Percentiles rank a stretch among this genome's conserved stretches.
Conservation (phyloP, 2,113 vertebrate species). For the Brachypodius melanocephalos region DNA sequence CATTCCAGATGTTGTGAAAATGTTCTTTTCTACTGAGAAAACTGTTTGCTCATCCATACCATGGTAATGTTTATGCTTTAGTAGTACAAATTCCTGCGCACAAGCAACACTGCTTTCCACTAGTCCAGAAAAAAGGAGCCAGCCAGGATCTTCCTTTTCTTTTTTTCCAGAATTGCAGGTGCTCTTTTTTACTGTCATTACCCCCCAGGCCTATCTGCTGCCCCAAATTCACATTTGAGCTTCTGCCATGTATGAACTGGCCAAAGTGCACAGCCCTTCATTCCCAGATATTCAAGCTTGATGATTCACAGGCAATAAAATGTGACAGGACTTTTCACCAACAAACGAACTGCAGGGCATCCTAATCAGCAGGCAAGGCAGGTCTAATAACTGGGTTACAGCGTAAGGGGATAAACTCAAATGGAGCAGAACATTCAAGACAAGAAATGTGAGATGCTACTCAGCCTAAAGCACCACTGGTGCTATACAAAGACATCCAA, state of each 20-base stretch:
- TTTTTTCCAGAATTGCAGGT: neutral
- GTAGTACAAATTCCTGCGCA: neutral
- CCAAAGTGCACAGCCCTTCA: neutral
- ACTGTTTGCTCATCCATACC: neutral
- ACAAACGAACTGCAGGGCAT: neutral
- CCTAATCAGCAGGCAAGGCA: neutral
- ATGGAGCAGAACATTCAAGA: slow-evolving; percentile 15
- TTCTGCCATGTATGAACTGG: neutral
- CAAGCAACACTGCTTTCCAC: neutral
- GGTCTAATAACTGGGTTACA: slow-evolving; percentile 11
- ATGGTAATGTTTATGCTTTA: neutral
- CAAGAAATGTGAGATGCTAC: neutral
- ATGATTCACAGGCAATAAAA: neutral
- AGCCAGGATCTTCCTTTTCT: neutral
- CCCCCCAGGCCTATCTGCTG: neutral
- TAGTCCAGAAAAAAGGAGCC: neutral
- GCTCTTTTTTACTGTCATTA: neutral
- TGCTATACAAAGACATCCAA: neutral
- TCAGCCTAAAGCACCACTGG: neutral
- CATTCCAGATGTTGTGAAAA: neutral
- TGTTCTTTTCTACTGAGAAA: neutral
- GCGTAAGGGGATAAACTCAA: neutral
- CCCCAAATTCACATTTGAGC: neutral
- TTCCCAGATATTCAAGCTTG: neutral
- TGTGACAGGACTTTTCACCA: neutral